Base-by-base conservation (phyloP, 2,888 invertebrate species). In the Parochlus steinenii region DNA sequence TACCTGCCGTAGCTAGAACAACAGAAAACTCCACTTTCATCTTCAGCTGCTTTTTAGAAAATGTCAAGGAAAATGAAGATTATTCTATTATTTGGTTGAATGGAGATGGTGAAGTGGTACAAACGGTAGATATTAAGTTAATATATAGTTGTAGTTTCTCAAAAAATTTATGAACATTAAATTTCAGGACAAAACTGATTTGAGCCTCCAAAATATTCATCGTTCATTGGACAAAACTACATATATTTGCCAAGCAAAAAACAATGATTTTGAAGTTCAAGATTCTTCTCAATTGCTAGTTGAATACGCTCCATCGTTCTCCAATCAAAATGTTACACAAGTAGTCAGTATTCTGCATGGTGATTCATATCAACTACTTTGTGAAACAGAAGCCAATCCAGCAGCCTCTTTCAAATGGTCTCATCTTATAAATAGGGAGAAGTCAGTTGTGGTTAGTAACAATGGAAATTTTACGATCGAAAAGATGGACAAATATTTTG, bases 21-120 rank as follows among this genome's bases (percentile, higher is more conserved):
- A 27, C 26, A 4, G 39, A 41, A 22, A 15, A 28, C 14, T 36
- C 39, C 1, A 39, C 28, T 12, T 27, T 12, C 10, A 7, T 14
- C 7, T 15, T 35, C 7, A 14, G 12, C 10, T 35, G 34, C 22
- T 15, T 15, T 19, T 10, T 35, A 14, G 28, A 28, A 6, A 12
- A n/a, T n/a, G n/a, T 16, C n/a, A 40, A 40, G 32, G 33, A 33
- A 18, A 40, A 40, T 12, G 34, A 38, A 3, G 37, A 44, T 19
- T 37, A 35, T 29, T 34, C 40, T 32, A 39, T 43, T 3, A 39
- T 33, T 14, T 44, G 44, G 34, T 10, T n/a, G 14, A 29, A 29
- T 28, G 20, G 11, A 5, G 8, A 22, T 6, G 33, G 34, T 16
- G 7, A 28, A 23, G 14, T 14, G 6, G 10, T 22, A 3, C 15